Evolutionary conservation across 1,140 invertebrate genomes (phyloP), one percentile per base, ranked within the genome.

Genomic region (Drosophila lacertosa): DNA sequence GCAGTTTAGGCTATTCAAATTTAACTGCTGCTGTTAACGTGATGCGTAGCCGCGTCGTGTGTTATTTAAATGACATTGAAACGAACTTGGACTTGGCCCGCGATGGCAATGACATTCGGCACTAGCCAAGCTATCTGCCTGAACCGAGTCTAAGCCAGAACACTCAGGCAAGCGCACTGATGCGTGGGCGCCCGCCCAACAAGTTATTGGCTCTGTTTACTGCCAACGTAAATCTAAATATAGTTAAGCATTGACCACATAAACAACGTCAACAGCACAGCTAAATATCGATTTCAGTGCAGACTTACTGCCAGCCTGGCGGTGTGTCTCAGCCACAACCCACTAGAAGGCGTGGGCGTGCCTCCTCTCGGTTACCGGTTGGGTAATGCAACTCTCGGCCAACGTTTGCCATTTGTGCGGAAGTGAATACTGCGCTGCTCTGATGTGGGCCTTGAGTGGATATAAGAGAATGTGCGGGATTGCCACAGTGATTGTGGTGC

Each of bases 281-380:
- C 66, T n/a, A 40, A 55, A 60, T 86, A 86, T 86, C 81, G 81
- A 86, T 86, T 84, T 88, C 77, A 70, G 48, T 50, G 53, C 68
- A 58, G 67, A 63, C 64, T 83, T 69, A 47, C 53, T 47, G 44
- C 44, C 53, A 39, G 13, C 22, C 37, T 37, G 50, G 59, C 64
- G 66, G 66, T 69, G 66, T 64, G 66, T 69, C 60, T 48, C 70
- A 53, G 45, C 66, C 75, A 39, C 63, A 48, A 58, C 20, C 33
- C 29, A 29, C 48, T 29, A 32, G 33, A 4, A 4, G 20, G 50
- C 51, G 60, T 70, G 35, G 62, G 60, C 48, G 51, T 13, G 59
- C 44, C 60, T 42, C 60, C 44, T 57, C 37, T 50, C 53, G 29
- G 18, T 65, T 45, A 57, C 32, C 48, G 35, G 29, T 57, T 58